Base-by-base conservation (phyloP, 2,797 vertebrate species). In the Clarias pachynema region DNA sequence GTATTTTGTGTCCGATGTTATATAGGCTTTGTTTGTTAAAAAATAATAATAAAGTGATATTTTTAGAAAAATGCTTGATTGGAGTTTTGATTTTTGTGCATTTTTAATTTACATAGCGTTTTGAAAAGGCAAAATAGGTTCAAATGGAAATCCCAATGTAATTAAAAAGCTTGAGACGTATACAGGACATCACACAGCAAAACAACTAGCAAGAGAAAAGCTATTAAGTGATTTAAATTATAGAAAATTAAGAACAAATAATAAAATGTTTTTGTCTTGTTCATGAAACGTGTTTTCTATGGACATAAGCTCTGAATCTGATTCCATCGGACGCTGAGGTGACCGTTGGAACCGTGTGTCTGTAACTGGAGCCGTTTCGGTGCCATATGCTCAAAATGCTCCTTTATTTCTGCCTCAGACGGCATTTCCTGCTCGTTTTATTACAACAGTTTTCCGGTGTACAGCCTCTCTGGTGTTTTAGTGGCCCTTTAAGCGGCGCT, bases 401-500 rank as follows among this genome's bases (percentile, higher is more conserved):
- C 29, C 6, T 60, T 65, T 26, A 40, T 53, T 53, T 49, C 26
- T 31, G 16, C 44, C 59, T 72, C 22, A 5, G 37, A 56, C n/a
- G 24, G n/a, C 56, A 24, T 60, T 79, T 56, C 24, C 79, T 57
- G 29, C 15, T 60, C 26, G 56, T 40, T 82, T 81, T 86, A 89
- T 90, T 88, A 91, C 89, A 90, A 89, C 86, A 92, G 89, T 84
- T 70, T 57, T 89, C 72, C 86, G 86, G 65, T 80, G 22, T 63
- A 84, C 78, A 90, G 82, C 73, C 53, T 88, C 80, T 86, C 79
- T 70, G 56, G 82, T 81, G 40, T 63, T 49, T 80, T 77, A 44
- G 56, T 44, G 77, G 49, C 10, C 62, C 37, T 65, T 62, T 40
- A 20, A 57, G 24, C 59, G 78, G 68, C 26, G 31, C 4, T 14